phyloP scores from a whole-genome alignment of 2,797 vertebrate genomes.

The Leuciscus waleckii region DNA sequence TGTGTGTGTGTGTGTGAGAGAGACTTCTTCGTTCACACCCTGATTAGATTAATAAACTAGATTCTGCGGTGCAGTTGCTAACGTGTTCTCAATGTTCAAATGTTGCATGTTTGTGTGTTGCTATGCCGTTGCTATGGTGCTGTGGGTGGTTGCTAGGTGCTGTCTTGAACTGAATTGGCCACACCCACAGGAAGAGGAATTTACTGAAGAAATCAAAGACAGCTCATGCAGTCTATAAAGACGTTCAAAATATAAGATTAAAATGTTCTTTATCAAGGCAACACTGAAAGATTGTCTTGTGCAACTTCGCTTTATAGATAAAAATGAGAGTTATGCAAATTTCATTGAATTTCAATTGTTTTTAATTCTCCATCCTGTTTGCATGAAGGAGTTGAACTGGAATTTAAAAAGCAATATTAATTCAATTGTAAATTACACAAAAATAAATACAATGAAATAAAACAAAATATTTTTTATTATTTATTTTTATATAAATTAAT shows the following conservation, averaged over 20 bases:
- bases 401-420: neutral
- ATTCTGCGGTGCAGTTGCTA: neutral
- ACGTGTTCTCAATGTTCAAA: neutral
- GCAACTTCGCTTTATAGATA: neutral
- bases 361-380: neutral
- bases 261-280: neutral
- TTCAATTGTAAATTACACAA: neutral
- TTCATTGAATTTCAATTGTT: neutral
- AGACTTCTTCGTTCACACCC: neutral
- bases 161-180: neutral
- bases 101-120: neutral
- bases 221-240: neutral
- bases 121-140: constrained; percentile 12
- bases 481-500: neutral
- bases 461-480: neutral
- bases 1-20: neutral
- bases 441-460: neutral
- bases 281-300: neutral
- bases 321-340: no score
- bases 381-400: neutral
- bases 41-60: constrained; percentile 4
- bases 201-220: neutral
- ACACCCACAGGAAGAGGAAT: constrained; percentile 21
- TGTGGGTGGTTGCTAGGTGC: constrained; percentile 1
- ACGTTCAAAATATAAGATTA: neutral